A percentile compares a stretch with the other conserved stretches of the same genome.
Evolutionary conservation across 1,140 invertebrate species (phyloP).

Genomic region (Euura saliciscinereae): DNA sequence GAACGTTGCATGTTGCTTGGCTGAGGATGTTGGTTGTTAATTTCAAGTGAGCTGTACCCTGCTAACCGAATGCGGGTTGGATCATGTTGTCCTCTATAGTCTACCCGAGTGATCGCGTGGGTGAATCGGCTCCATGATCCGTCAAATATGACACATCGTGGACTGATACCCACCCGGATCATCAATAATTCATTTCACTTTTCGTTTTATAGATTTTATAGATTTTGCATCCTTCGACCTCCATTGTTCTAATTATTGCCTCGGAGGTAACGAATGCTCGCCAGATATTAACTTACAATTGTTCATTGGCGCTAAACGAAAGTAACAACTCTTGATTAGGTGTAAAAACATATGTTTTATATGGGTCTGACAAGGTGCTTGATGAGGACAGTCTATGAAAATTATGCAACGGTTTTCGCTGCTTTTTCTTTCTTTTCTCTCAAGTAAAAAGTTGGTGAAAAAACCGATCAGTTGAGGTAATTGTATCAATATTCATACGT

Average conservation of each 20-base stretch:
- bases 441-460: too few species aligned
- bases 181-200: not conserved
- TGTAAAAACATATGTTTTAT: too few species aligned
- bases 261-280: not conserved
- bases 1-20: constrained; percentile 39
- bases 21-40: constrained; percentile 55
- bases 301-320: not conserved
- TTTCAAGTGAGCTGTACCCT: constrained; percentile 44
- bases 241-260: not conserved
- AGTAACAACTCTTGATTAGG: not conserved
- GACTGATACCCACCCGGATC: not conserved
- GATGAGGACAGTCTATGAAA: too few species aligned
- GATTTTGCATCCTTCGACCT: not conserved
- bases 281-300: constrained; percentile 1
- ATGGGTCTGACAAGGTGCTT: too few species aligned
- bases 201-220: too few species aligned
- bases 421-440: too few species aligned
- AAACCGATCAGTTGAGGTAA: too few species aligned
- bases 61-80: constrained; percentile 28
- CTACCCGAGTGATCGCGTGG: constrained; percentile 28
- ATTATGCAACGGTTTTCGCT: too few species aligned
- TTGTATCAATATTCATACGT: too few species aligned
- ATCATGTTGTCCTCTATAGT: constrained; percentile 30
- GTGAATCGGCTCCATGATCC: not conserved
- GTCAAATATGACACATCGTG: not conserved